Evolutionary conservation across 2,888 invertebrate species (phyloP).

Genomic region (Dynastes maya): DNA sequence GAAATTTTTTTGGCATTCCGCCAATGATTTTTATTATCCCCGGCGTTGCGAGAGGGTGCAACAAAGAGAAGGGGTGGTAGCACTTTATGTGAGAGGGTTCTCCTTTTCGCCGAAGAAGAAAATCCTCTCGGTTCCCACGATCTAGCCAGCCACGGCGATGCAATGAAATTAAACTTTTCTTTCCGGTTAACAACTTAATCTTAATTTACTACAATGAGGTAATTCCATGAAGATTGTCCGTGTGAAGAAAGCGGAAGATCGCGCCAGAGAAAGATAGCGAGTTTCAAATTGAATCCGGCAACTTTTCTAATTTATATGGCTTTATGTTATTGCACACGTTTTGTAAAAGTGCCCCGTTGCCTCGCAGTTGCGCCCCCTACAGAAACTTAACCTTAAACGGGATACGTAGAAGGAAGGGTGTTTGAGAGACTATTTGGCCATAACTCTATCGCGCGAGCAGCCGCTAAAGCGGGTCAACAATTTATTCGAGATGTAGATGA

Average conservation of each 20-base stretch:
- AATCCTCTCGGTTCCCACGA: conserved; percentile 4
- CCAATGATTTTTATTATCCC: conserved; percentile 45
- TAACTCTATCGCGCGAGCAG: conserved; percentile 2
- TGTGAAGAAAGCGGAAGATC: too few relatives aligned
- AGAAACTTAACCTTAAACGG: neutral
- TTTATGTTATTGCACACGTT: conserved; percentile 37
- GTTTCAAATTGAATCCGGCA: conserved; percentile 42
- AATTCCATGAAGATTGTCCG: conserved; percentile 39
- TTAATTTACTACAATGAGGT: conserved; percentile 45
- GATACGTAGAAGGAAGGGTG: neutral
- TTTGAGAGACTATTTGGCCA: neutral
- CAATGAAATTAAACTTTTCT: conserved; percentile 45
- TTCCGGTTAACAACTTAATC: conserved; percentile 45
- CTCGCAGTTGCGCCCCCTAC: neutral
- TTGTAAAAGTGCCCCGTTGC: neutral
- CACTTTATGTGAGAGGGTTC: conserved; percentile 23
- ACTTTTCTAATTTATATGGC: conserved; percentile 43
- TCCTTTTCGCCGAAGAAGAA: conserved; percentile 14
- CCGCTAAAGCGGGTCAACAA: neutral
- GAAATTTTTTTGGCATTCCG: conserved; percentile 36
- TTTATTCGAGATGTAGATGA: neutral
- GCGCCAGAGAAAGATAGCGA: conserved; percentile 1
- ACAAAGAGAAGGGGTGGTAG: neutral
- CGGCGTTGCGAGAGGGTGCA: neutral
- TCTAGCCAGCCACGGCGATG: conserved; percentile 7